phyloP scores from a whole-genome alignment of 1,140 invertebrate species.

The Habropoda laboriosa region DNA sequence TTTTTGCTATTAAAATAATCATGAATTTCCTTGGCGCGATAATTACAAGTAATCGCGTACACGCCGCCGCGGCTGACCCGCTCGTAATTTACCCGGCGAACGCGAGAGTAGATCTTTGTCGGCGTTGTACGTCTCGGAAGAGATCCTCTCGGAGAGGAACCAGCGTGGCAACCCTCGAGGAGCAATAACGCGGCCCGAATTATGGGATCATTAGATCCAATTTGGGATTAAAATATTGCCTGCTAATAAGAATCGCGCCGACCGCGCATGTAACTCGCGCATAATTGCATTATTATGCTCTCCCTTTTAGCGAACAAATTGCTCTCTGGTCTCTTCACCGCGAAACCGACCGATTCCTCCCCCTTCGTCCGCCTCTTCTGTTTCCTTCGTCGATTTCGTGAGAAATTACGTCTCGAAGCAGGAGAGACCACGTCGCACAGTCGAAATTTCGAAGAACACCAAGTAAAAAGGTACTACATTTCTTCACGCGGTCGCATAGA shows the following conservation, averaged over 20 bases:
- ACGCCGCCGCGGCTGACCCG: background rate
- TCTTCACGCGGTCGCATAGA: background rate
- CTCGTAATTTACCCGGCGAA: slow-evolving; percentile 26
- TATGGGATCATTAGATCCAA: slow-evolving; percentile 72
- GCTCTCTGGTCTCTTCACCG: slow-evolving; percentile 16
- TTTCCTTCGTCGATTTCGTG: background rate
- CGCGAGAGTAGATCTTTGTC: background rate
- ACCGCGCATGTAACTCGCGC: slow-evolving; percentile 33
- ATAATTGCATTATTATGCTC: slow-evolving; percentile 73
- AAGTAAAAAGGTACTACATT: background rate
- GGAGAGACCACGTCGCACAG: background rate
- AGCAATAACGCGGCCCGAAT: slow-evolving; percentile 49
- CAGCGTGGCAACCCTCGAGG: background rate
- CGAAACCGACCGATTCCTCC: slow-evolving; percentile 24
- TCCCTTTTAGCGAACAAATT: slow-evolving; percentile 61
- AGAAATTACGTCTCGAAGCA: slow-evolving; percentile 37
- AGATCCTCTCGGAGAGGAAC: no score
- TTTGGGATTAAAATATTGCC: slow-evolving; percentile 80
- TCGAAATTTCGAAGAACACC: slow-evolving; percentile 12
- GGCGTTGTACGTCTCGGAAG: background rate
- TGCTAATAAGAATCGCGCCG: slow-evolving; percentile 76
- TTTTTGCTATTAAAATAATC: slow-evolving; percentile 36
- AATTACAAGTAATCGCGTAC: slow-evolving; percentile 21
- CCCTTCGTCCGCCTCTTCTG: background rate
- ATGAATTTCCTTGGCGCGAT: slow-evolving; percentile 10